These are phyloP conservation scores for Maconellicoccus hirsutus DNA, from an alignment of 1,140 invertebrate genomes.

Conservation along the genomic window DNA sequence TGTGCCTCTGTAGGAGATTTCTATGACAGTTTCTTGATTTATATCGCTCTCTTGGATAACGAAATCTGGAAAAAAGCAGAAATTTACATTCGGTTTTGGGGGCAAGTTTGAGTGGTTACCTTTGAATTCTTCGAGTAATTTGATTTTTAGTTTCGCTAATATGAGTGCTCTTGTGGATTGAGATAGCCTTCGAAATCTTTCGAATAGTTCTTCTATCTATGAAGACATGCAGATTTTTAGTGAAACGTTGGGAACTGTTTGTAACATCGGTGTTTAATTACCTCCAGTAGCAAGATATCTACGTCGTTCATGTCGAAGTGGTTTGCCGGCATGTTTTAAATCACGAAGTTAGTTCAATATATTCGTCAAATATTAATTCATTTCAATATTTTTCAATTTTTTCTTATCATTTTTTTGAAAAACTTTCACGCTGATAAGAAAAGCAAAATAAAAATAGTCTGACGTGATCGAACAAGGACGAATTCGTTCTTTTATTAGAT, in stretches of 20 bases:
- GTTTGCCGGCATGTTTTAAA: background rate
- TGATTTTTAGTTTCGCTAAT: background rate
- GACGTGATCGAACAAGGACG: too few relatives aligned
- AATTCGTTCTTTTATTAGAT: too few relatives aligned
- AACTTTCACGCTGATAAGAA: too few relatives aligned
- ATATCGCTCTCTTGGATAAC: background rate
- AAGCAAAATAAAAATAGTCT: too few relatives aligned
- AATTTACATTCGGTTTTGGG: background rate
- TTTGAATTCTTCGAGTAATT: constrained; percentile 15
- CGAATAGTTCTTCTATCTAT: constrained; percentile 16
- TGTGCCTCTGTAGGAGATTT: background rate
- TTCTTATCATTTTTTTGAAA: too few relatives aligned
- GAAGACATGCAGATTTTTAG: background rate
- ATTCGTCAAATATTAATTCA: too few relatives aligned
- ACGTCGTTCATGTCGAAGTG: background rate
- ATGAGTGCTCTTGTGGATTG: background rate
- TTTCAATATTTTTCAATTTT: too few relatives aligned
- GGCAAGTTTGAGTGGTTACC: background rate
- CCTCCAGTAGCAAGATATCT: background rate
- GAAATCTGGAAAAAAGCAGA: background rate
- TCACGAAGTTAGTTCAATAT: too few relatives aligned
- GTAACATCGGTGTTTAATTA: background rate
- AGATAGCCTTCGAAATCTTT: background rate
- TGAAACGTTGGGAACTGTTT: too few relatives aligned
- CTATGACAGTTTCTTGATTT: background rate